Conservation (phyloP, 2,113 vertebrate species). For the Bothrops jararaca region DNA sequence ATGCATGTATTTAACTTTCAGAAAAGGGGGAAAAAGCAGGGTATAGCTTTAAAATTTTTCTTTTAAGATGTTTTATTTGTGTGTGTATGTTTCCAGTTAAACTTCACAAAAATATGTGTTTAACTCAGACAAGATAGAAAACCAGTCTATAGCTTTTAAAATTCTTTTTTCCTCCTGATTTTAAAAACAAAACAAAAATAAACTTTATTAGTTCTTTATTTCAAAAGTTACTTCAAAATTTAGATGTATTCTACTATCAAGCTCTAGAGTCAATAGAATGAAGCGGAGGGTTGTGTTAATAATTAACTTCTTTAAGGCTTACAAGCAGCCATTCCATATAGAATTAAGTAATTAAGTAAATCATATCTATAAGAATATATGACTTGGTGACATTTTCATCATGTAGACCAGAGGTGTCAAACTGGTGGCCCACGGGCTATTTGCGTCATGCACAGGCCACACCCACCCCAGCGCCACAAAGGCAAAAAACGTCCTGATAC, state of each 20-base stretch:
- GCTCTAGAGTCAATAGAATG: not conserved
- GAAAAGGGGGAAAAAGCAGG: not conserved
- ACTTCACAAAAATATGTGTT: not conserved
- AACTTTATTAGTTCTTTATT: not conserved
- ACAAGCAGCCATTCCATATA: not conserved
- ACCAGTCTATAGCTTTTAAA: not conserved
- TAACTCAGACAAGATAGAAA: not conserved
- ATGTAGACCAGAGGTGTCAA: not conserved
- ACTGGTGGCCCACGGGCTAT: no score
- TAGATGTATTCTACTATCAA: not conserved
- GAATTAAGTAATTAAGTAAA: not conserved
- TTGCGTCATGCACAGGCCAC: no score
- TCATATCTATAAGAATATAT: not conserved
- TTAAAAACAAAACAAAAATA: not conserved
- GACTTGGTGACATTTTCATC: not conserved
- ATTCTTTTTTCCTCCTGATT: not conserved
- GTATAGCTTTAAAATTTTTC: not conserved
- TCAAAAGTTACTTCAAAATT: not conserved
- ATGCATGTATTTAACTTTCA: not conserved
- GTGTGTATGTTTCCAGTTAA: not conserved
- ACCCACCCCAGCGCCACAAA: no score
- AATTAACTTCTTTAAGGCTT: not conserved
- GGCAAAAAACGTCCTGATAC: no score
- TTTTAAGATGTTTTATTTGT: not conserved
- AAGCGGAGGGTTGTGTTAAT: not conserved